Conservation (phyloP, 1,140 invertebrate species). For the Tetraneura akinire region DNA sequence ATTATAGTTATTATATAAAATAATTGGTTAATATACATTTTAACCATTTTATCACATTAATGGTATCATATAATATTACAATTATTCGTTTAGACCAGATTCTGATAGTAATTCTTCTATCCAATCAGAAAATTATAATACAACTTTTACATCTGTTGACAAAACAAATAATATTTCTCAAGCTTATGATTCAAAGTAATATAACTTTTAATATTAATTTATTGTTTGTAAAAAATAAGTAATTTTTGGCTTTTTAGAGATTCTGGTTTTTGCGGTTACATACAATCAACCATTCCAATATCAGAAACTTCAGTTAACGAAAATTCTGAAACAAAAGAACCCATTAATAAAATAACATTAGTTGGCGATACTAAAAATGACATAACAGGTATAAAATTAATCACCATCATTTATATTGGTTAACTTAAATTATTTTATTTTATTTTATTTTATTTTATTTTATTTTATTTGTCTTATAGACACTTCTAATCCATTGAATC, state of each 20-base stretch:
- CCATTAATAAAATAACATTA: constrained; percentile 15
- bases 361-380: constrained; percentile 31
- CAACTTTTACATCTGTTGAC: neutral
- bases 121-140: constrained; percentile 32
- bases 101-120: neutral
- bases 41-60: too few species aligned
- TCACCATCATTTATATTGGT: too few species aligned
- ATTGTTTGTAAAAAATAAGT: neutral
- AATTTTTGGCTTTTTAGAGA: constrained; percentile 32
- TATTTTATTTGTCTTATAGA: constrained; percentile 25
- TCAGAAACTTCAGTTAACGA: neutral
- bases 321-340: constrained; percentile 5
- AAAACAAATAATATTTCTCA: constrained; percentile 10
- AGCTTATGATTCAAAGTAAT: constrained; percentile 33
- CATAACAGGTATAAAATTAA: neutral
- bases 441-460: too few species aligned
- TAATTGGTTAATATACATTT: too few species aligned
- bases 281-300: neutral
- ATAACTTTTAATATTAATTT: too few species aligned
- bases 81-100: constrained; percentile 23
- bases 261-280: constrained; percentile 24
- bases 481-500: constrained; percentile 48
- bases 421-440: too few species aligned
- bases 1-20: too few species aligned
- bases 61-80: too few species aligned